Percentiles rank a stretch among this genome's conserved stretches.
Evolutionary conservation across 2,888 invertebrate genomes (phyloP).

Genomic region (Dynastes maya): DNA sequence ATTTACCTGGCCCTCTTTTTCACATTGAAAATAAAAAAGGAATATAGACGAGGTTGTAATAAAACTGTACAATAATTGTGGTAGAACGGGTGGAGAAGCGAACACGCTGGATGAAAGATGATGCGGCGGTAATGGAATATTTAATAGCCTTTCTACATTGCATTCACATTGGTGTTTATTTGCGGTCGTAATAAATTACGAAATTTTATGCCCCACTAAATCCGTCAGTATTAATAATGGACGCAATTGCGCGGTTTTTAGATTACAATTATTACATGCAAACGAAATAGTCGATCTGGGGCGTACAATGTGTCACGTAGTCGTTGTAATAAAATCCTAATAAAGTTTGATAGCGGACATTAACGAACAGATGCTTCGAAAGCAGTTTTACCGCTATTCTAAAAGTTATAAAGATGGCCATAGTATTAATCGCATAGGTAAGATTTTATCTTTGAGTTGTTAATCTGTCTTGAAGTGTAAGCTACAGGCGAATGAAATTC

Average conservation of each 20-base stretch:
- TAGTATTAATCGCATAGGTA: neutral
- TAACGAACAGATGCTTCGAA: slow-evolving; percentile 8
- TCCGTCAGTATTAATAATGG: slow-evolving; percentile 49
- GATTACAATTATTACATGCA: slow-evolving; percentile 25
- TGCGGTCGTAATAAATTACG: slow-evolving; percentile 51
- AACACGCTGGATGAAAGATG: slow-evolving; percentile 51
- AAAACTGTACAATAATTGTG: slow-evolving; percentile 30
- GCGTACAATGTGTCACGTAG: neutral
- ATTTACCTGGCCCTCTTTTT: neutral
- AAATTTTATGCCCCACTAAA: slow-evolving; percentile 50
- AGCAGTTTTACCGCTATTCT: neutral
- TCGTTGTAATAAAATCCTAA: neutral
- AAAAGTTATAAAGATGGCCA: neutral
- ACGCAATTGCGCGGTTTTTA: slow-evolving; percentile 42
- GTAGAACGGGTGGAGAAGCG: slow-evolving; percentile 11
- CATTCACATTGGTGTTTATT: slow-evolving; percentile 51
- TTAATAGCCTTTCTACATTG: slow-evolving; percentile 50
- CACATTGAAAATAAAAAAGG: neutral
- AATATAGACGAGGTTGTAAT: slow-evolving; percentile 11
- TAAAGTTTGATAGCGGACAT: neutral
- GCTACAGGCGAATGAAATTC: no score
- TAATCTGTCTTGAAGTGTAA: no score
- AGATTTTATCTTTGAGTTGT: no score
- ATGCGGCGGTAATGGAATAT: slow-evolving; percentile 53
- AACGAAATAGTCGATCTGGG: slow-evolving; percentile 12